Conservation (phyloP, 2,797 vertebrate species). For the Orestias chungarensis region DNA sequence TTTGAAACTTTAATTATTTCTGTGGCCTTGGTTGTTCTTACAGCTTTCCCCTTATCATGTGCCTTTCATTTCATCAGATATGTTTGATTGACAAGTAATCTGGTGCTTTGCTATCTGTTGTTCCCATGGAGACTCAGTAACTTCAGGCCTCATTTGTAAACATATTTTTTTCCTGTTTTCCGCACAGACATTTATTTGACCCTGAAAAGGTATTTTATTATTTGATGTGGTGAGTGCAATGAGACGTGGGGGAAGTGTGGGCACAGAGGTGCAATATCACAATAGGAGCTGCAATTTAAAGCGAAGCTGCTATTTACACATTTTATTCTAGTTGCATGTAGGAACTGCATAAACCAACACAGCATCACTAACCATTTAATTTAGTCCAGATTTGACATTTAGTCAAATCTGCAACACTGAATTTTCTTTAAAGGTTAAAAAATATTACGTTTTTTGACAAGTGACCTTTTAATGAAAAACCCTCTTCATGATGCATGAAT, state of each 20-base stretch:
- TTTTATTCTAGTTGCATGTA: background rate
- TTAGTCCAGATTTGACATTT: conserved; percentile 3
- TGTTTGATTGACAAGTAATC: conserved; percentile 55
- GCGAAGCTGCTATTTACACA: conserved; percentile 13
- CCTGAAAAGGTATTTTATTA: conserved; percentile 39
- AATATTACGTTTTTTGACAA: conserved; percentile 23
- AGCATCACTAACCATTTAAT: conserved; percentile 1
- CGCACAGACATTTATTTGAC: conserved; percentile 29
- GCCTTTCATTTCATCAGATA: conserved; percentile 25
- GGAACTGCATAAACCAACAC: background rate
- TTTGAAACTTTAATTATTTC: background rate
- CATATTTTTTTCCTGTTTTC: background rate
- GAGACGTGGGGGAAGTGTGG: conserved; percentile 19
- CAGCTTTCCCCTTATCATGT: conserved; percentile 23
- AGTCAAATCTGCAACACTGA: conserved; percentile 1
- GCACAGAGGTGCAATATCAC: conserved; percentile 24
- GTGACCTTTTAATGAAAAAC: conserved; percentile 31
- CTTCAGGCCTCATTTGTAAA: conserved; percentile 15
- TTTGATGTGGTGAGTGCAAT: conserved; percentile 29
- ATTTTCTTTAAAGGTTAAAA: conserved; percentile 15
- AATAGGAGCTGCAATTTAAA: conserved; percentile 23
- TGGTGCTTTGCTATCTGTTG: conserved; percentile 39
- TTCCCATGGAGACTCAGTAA: conserved; percentile 58
- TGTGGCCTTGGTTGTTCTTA: background rate
- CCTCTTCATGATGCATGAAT: conserved; percentile 25